These are phyloP conservation scores for Trididemnum clinides DNA, from an alignment of 23 tunicate genomes.

Conservation along the genomic window DNA sequence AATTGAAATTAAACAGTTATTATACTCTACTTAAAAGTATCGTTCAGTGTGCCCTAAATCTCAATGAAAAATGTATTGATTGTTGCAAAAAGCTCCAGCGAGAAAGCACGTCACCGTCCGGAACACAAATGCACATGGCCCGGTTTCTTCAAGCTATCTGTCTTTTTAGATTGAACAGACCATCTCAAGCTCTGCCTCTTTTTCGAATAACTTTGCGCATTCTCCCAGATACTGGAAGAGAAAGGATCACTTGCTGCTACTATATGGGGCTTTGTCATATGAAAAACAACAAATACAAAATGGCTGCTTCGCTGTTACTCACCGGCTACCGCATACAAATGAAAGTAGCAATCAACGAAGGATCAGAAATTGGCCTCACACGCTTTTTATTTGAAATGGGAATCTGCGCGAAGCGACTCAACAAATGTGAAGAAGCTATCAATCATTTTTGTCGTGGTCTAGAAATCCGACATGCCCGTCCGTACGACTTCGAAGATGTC, in stretches of 20 bases:
- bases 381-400: background rate
- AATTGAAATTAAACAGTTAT: background rate
- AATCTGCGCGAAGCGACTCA: background rate
- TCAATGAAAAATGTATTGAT: background rate
- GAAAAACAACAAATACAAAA: conserved; percentile 2
- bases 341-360: background rate
- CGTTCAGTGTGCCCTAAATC: background rate
- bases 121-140: background rate
- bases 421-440: background rate
- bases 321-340: background rate
- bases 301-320: background rate
- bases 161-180: background rate
- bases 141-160: background rate
- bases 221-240: background rate
- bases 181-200: background rate
- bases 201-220: background rate
- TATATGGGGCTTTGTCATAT: conserved; percentile 11
- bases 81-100: background rate
- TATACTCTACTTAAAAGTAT: background rate
- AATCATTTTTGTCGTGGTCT: background rate
- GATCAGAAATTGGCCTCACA: background rate
- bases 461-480: conserved; percentile 7
- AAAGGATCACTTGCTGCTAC: conserved; percentile 9
- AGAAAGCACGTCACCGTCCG: background rate
- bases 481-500: background rate